Percentiles rank a stretch among this genome's conserved stretches.
phyloP scores from a whole-genome alignment of 2,888 invertebrate genomes.

The Tenthredo mesomela region DNA sequence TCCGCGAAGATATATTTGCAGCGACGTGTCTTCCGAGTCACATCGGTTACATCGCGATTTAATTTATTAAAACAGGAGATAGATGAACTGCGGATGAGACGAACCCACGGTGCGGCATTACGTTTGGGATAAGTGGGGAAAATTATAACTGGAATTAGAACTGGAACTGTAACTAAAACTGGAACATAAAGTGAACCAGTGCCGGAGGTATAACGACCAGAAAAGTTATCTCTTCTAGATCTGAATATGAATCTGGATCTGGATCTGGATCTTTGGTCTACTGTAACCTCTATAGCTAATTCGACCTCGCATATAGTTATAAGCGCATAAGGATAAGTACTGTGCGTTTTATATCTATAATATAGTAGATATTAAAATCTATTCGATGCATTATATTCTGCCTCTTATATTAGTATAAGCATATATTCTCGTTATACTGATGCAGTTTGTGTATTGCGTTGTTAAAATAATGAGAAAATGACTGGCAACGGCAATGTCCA shows the following conservation, averaged over 20 bases:
- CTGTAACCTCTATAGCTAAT: not conserved
- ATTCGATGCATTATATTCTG: not conserved
- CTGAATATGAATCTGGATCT: not conserved
- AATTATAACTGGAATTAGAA: slow-evolving; percentile 30
- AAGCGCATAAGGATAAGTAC: not conserved
- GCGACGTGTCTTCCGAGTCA: too few species aligned
- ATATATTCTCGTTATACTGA: not conserved
- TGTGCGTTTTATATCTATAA: too few species aligned
- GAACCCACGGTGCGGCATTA: not conserved
- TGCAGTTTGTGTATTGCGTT: not conserved
- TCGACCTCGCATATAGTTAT: not conserved
- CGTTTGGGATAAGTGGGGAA: not conserved
- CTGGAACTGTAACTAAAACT: slow-evolving; percentile 30
- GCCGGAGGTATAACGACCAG: not conserved
- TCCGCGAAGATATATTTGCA: too few species aligned
- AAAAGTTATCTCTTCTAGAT: not conserved
- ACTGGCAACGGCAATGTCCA: not conserved
- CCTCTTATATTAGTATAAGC: not conserved
- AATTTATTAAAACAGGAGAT: not conserved
- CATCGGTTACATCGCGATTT: too few species aligned
- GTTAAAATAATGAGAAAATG: not conserved
- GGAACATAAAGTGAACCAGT: slow-evolving; percentile 17
- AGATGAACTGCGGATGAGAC: not conserved
- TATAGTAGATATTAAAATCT: too few species aligned
- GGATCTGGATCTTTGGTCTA: not conserved